These are phyloP conservation scores for Centropus bengalensis DNA, from an alignment of 2,113 vertebrate species.

Conservation along the genomic window DNA sequence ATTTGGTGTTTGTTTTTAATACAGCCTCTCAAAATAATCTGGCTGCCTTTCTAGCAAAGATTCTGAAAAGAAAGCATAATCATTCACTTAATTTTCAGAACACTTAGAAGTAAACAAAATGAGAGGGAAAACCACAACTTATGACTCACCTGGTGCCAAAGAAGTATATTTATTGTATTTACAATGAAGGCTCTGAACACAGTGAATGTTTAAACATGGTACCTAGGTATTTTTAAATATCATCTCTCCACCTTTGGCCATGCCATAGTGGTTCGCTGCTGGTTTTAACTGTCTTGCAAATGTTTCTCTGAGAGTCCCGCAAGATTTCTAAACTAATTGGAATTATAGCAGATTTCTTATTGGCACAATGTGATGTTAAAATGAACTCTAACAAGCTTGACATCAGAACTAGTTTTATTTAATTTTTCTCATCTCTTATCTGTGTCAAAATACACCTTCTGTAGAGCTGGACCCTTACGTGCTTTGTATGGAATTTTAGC, in stretches of 20 bases:
- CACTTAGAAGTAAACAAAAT: not conserved
- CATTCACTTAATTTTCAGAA: not conserved
- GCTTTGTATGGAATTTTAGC: not conserved
- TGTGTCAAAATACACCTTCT: not conserved
- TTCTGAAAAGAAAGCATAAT: not conserved
- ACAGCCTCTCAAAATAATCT: not conserved
- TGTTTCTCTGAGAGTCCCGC: not conserved
- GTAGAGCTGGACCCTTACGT: not conserved
- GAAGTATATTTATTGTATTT: not conserved
- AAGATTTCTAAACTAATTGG: not conserved
- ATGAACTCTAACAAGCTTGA: not conserved
- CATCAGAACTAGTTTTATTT: not conserved
- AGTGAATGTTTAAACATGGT: not conserved
- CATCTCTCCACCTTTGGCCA: not conserved
- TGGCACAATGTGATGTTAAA: not conserved
- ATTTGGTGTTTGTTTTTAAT: not conserved
- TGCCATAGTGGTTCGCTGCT: not conserved
- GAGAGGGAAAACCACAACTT: not conserved
- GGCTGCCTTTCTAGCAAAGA: not conserved
- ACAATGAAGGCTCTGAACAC: not conserved
- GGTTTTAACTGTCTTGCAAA: not conserved
- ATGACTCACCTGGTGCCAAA: not conserved
- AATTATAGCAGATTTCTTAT: not conserved
- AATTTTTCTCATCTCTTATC: not conserved
- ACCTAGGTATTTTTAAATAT: not conserved